Evolutionary conservation across 2,888 invertebrate species (phyloP), one percentile per base, ranked within the genome.

Genomic region (Ochropleura plecta): DNA sequence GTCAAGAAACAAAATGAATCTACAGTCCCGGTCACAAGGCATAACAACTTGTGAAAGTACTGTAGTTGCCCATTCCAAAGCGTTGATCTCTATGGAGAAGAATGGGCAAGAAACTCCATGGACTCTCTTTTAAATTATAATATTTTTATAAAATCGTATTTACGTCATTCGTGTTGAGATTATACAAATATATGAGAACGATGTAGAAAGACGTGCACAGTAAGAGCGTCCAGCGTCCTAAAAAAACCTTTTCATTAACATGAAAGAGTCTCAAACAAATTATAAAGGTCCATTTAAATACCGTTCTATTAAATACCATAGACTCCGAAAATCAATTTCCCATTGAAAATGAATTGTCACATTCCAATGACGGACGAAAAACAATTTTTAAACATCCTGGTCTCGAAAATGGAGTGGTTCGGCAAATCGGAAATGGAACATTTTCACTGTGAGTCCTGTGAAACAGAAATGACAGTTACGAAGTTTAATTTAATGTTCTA

Each of bases 381-480:
- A 84, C 76, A 83, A 78, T 79, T 90, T 90, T 88, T 85, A 88
- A 90, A 89, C 84, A 86, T 89, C 82, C 84, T 88, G 81, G 82
- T 70, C 76, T 84, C 89, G 18, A 44, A 87, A 87, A 88, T 88
- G 89, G 88, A 81, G 82, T 75, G 78, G 76, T 82, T 81, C 84
- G 83, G 84, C 79, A 81, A 88, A 89, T 90, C 91, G 94, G 94
- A 94, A 94, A 94, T 93, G 90, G 88, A 92, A 70, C 74, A 59
- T 79, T 88, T 78, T 78, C 68, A 44, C 20, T 73, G 55, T 12
- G 16, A 12, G 20, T 90, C 30, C 90, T 83, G 76, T 85, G 88
- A 86, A 91, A 90, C 88, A 86, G 90, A 90, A 81, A 79, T 93
- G 95, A 94, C 95, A 95, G 94, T 90, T 91, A 77, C 90, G 86